A percentile compares a stretch with the other conserved stretches of the same genome.
Conservation (phyloP, 2,113 vertebrate species). For the Myocastor coypus region DNA sequence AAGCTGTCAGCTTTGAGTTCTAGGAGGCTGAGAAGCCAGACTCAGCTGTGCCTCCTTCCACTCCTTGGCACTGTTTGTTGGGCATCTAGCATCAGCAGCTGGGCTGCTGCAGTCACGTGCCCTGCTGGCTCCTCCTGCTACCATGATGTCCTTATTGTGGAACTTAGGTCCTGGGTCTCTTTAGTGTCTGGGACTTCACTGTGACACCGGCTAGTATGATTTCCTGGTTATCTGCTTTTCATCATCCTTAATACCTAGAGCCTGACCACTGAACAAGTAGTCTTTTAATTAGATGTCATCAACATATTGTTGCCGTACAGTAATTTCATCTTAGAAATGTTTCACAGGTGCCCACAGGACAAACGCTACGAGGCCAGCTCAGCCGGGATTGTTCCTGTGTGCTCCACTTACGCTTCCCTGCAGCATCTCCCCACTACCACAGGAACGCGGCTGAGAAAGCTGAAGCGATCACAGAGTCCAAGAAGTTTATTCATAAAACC, state of each 20-base stretch:
- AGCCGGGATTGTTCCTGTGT: too few species aligned
- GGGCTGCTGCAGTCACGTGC: rapidly evolving
- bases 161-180: background rate
- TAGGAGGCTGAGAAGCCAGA: background rate
- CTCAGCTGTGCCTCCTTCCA: rapidly evolving
- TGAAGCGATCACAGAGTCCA: background rate
- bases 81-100: background rate
- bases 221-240: background rate
- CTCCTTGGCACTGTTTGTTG: background rate
- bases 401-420: background rate
- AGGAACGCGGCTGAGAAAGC: too few species aligned
- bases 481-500: background rate
- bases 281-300: background rate
- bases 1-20: background rate
- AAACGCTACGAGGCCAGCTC: background rate
- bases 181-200: too few species aligned
- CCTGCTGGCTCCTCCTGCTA: background rate
- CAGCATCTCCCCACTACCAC: background rate
- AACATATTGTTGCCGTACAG: background rate
- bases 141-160: background rate
- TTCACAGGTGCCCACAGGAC: background rate
- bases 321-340: background rate
- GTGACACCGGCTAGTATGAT: rapidly evolving
- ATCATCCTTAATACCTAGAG: background rate
- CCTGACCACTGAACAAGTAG: background rate